A percentile compares a stretch with the other conserved stretches of the same genome.
Evolutionary conservation across 1,140 invertebrate genomes (phyloP).

Genomic region (Papilio glaucus): DNA sequence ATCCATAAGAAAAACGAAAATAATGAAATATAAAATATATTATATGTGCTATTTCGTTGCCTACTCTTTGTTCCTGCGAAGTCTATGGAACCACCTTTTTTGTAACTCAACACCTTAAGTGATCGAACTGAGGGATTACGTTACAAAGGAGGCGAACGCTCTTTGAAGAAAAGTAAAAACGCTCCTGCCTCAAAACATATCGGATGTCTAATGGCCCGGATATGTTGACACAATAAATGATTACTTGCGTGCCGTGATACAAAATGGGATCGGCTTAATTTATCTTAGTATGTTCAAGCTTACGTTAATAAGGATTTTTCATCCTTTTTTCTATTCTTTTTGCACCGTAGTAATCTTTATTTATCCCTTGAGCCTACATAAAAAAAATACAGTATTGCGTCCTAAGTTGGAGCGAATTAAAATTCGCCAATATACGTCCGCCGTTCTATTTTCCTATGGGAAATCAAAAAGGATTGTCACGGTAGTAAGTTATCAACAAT

Average conservation of each 20-base stretch:
- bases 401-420: too few species aligned
- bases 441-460: too few species aligned
- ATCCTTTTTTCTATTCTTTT: neutral
- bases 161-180: constrained; percentile 32
- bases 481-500: too few species aligned
- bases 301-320: neutral
- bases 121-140: constrained; percentile 39
- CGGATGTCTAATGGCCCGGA: constrained; percentile 42
- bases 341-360: too few species aligned
- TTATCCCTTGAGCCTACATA: too few species aligned
- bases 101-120: constrained; percentile 50
- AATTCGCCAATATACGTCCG: too few species aligned
- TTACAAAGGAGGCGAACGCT: constrained; percentile 29
- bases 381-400: too few species aligned
- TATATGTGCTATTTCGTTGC: neutral
- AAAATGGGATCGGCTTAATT: constrained; percentile 20
- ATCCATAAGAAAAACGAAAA: neutral
- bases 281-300: constrained; percentile 6
- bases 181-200: constrained; percentile 39
- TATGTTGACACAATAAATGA: constrained; percentile 32
- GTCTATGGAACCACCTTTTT: constrained; percentile 15
- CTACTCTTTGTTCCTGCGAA: constrained; percentile 1
- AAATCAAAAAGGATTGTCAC: too few species aligned
- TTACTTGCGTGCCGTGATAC: constrained; percentile 32
- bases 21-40: too few species aligned